Conservation (phyloP, 2,113 vertebrate species). For the Laterallus jamaicensis region DNA sequence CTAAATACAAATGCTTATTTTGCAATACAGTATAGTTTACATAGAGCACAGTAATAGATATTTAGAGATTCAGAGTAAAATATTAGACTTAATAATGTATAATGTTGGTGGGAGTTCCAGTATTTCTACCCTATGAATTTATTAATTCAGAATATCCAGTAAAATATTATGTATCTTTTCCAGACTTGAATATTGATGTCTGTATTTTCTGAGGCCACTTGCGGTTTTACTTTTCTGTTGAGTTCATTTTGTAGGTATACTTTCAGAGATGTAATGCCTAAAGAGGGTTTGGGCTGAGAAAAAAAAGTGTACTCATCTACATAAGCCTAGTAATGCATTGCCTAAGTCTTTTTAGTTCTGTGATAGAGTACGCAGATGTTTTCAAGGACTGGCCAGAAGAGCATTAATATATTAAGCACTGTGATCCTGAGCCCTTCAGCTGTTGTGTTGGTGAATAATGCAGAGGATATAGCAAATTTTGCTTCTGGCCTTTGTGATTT, state of each 20-base stretch:
- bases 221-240: background rate
- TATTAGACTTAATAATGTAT: background rate
- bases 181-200: background rate
- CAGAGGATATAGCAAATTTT: background rate
- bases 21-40: background rate
- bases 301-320: background rate
- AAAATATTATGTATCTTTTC: background rate
- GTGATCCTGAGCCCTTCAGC: background rate
- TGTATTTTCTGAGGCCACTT: background rate
- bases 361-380: background rate
- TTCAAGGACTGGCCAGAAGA: background rate
- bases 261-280: background rate
- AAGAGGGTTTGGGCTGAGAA: background rate
- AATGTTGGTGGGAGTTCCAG: background rate
- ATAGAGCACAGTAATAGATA: background rate
- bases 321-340: background rate
- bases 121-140: background rate
- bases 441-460: background rate
- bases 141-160: background rate
- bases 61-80: background rate
- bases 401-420: background rate
- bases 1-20: background rate
- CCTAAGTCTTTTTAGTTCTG: background rate
- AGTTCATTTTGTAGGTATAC: background rate
- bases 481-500: background rate